Percentiles rank a stretch among this genome's conserved stretches.
phyloP scores from a whole-genome alignment of 1,140 invertebrate genomes.

The Dolichoris vasculosae region DNA sequence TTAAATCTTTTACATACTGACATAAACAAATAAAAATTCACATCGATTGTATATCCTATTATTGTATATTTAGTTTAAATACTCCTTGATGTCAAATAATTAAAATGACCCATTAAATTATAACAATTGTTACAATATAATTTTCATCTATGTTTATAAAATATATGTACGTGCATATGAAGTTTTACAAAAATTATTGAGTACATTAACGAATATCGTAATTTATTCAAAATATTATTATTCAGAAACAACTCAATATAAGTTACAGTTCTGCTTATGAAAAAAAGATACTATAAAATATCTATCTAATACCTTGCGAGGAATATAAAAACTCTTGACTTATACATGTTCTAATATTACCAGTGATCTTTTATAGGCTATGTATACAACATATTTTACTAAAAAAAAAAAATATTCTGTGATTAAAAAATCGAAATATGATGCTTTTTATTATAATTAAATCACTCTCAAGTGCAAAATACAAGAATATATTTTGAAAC shows the following conservation, averaged over 20 bases:
- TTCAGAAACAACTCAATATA: not conserved
- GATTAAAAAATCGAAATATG: not conserved
- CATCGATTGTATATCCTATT: not conserved
- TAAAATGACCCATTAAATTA: not conserved
- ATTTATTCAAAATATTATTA: conserved; percentile 1
- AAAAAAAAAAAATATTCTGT: not conserved
- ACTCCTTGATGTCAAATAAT: too few relatives aligned
- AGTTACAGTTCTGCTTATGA: not conserved
- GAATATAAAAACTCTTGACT: not conserved
- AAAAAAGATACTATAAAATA: not conserved
- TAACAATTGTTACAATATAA: not conserved
- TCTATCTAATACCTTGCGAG: not conserved
- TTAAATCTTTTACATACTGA: conserved; percentile 17
- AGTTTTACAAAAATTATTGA: not conserved
- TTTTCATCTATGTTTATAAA: not conserved
- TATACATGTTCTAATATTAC: not conserved
- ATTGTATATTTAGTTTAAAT: not conserved
- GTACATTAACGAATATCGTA: too few relatives aligned
- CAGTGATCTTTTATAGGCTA: not conserved
- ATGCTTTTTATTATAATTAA: not conserved
- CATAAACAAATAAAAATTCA: conserved; percentile 1
- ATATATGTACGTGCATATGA: not conserved
- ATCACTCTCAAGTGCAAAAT: not conserved
- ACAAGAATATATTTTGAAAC: not conserved
- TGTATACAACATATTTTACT: not conserved